These are phyloP conservation scores for Argyresthia goedartella DNA, from an alignment of 2,888 invertebrate species.

Conservation along the genomic window DNA sequence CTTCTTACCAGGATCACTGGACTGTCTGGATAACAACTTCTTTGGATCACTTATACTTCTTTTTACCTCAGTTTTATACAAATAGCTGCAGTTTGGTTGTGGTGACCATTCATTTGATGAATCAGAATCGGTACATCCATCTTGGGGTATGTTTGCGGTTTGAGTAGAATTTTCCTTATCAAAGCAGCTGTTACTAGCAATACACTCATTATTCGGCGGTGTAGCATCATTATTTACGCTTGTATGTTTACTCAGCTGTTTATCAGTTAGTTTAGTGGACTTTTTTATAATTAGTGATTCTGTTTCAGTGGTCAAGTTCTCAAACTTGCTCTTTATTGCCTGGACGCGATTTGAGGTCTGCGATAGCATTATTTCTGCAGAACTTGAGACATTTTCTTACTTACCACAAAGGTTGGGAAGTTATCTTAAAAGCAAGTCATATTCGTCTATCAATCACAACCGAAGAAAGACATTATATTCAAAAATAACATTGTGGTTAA, in stretches of 20 bases:
- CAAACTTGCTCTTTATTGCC: slow-evolving; percentile 75
- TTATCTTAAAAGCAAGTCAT: no score
- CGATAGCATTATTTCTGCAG: slow-evolving; percentile 54
- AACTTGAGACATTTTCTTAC: slow-evolving; percentile 2
- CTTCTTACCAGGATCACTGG: slow-evolving; percentile 65
- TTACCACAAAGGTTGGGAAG: no score
- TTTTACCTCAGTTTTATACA: slow-evolving; percentile 47
- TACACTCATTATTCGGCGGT: not conserved
- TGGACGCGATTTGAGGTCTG: slow-evolving; percentile 70
- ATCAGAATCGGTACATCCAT: slow-evolving; percentile 19
- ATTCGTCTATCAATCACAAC: no score
- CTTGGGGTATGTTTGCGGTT: not conserved
- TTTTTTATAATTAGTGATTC: slow-evolving; percentile 22
- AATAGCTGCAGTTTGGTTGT: slow-evolving; percentile 47
- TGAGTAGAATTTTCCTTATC: slow-evolving; percentile 9
- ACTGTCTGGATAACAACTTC: slow-evolving; percentile 46
- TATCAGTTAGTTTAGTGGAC: slow-evolving; percentile 9
- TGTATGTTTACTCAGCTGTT: slow-evolving; percentile 18
- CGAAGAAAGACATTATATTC: no score
- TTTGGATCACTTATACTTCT: slow-evolving; percentile 35
- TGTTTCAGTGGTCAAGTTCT: slow-evolving; percentile 52
- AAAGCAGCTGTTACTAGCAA: not conserved
- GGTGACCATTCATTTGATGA: slow-evolving; percentile 21
- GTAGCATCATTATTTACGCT: not conserved
- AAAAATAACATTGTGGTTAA: no score